These are phyloP conservation scores for Leptoteleia sp. DNA, from an alignment of 1,140 invertebrate genomes.

Conservation along the genomic window DNA sequence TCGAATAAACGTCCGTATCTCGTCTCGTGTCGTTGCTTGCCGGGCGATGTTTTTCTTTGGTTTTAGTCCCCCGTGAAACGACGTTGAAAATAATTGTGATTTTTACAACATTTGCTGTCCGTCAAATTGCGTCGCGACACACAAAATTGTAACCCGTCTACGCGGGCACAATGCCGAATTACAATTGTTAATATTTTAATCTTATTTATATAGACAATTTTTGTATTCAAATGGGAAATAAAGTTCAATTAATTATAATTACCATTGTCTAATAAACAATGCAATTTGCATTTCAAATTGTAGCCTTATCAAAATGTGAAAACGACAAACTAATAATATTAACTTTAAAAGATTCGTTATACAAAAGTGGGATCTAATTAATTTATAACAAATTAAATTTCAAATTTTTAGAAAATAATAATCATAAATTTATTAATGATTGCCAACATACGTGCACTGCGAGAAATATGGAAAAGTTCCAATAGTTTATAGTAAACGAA, in stretches of 20 bases:
- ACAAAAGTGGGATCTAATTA: too few species aligned
- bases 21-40: conserved; percentile 43
- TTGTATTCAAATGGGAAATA: conserved; percentile 35
- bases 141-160: conserved; percentile 2
- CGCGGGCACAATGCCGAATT: conserved; percentile 6
- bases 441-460: too few species aligned
- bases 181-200: conserved; percentile 33
- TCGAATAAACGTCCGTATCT: conserved; percentile 65
- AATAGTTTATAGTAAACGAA: too few species aligned
- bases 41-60: conserved; percentile 43
- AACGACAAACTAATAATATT: too few species aligned
- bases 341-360: too few species aligned
- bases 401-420: too few species aligned
- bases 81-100: conserved; percentile 54
- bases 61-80: conserved; percentile 24
- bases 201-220: conserved; percentile 24
- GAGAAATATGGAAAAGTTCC: too few species aligned
- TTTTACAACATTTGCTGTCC: conserved; percentile 10
- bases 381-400: too few species aligned
- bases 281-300: background rate
- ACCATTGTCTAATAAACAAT: background rate
- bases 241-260: background rate
- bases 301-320: background rate
- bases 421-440: too few species aligned
- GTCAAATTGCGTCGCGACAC: background rate